These are phyloP conservation scores for Turnix velox DNA, from an alignment of 2,113 vertebrate genomes.

Conservation along the genomic window DNA sequence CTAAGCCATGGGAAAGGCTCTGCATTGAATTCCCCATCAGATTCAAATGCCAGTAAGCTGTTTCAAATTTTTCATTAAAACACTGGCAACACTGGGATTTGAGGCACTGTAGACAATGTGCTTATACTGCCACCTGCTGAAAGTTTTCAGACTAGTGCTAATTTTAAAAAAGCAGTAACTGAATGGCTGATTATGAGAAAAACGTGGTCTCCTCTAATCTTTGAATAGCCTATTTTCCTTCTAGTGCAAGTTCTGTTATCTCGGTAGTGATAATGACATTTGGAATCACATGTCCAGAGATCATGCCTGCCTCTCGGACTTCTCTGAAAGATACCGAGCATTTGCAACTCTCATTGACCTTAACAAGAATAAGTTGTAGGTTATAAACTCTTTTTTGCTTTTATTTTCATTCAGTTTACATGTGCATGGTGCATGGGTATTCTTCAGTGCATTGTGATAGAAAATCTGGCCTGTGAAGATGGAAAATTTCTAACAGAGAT, in stretches of 20 bases:
- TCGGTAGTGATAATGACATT: not conserved
- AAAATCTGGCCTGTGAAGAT: not conserved
- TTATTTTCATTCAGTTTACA: not conserved
- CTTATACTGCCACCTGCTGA: not conserved
- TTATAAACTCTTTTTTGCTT: not conserved
- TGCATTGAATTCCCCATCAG: fast-evolving
- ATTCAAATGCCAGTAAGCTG: not conserved
- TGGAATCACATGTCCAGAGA: not conserved
- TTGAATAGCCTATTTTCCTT: not conserved
- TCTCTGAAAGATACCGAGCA: not conserved
- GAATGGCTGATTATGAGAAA: not conserved
- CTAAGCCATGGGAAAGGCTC: not conserved
- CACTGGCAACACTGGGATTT: not conserved
- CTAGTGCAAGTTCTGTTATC: not conserved
- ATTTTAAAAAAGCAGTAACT: not conserved
- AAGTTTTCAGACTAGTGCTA: not conserved
- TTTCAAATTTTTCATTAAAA: not conserved
- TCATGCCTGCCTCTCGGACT: not conserved
- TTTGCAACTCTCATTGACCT: not conserved
- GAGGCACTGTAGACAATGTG: not conserved
- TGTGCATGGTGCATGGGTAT: too few species aligned
- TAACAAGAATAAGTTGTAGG: not conserved
- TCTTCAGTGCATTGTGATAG: not conserved
- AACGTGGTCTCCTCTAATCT: not conserved
- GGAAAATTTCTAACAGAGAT: not conserved